Evolutionary conservation across 2,113 vertebrate species (phyloP).

Genomic region (Callaeas wilsoni): DNA sequence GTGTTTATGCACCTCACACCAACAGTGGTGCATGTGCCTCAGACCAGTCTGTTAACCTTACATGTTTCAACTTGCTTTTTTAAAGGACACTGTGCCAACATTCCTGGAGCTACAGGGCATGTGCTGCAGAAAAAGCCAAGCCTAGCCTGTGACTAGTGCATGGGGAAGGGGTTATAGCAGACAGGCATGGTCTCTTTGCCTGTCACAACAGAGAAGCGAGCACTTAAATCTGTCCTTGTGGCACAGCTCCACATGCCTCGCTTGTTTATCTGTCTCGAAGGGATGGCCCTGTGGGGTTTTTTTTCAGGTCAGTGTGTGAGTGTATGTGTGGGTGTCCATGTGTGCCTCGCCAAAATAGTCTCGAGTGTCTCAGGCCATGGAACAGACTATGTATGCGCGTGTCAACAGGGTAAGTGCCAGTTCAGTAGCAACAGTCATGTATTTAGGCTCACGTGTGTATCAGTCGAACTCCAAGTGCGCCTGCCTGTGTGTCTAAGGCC

Average conservation of each 20-base stretch:
- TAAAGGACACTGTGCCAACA: not conserved
- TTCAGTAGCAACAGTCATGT: not conserved
- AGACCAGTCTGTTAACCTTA: not conserved
- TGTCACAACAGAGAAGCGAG: not conserved
- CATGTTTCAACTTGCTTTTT: not conserved
- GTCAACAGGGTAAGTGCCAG: not conserved
- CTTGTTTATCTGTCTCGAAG: not conserved
- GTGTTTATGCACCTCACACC: not conserved
- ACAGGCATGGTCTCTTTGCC: not conserved
- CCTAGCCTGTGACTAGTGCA: rapidly evolving
- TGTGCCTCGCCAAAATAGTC: not conserved
- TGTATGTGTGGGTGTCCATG: not conserved
- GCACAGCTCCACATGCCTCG: not conserved
- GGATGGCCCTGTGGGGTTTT: not conserved
- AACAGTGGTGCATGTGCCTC: not conserved
- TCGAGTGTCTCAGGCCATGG: not conserved
- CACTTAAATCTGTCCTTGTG: not conserved
- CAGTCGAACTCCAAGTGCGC: not conserved
- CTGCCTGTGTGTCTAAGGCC: not conserved
- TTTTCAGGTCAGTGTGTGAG: not conserved
- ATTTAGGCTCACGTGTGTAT: not conserved
- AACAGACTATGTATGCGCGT: not conserved
- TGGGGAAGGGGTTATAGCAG: not conserved
- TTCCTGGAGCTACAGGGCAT: not conserved
- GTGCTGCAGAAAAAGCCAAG: not conserved